A percentile compares a stretch with the other conserved stretches of the same genome.
phyloP scores from a whole-genome alignment of 2,888 invertebrate genomes.

The Sarcophaga subvicina region DNA sequence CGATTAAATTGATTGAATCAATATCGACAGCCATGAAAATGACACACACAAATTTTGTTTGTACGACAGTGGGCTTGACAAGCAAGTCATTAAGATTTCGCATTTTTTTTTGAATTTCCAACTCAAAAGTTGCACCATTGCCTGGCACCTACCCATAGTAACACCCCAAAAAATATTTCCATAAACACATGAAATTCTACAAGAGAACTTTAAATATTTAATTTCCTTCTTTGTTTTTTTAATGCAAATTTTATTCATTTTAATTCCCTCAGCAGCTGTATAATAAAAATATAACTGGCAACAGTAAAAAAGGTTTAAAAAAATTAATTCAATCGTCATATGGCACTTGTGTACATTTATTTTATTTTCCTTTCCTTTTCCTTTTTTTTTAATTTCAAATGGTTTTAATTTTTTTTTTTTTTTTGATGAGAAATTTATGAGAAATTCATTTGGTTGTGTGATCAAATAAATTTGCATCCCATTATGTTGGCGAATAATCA shows the following conservation, averaged over 20 bases:
- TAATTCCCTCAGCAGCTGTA: background rate
- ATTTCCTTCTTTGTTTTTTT: background rate
- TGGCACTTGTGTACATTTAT: background rate
- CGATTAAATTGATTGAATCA: background rate
- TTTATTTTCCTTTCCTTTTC: no score
- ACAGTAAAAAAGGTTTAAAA: constrained; percentile 2
- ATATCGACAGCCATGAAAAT: no score
- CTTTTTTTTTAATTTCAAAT: no score
- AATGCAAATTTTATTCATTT: constrained; percentile 38
- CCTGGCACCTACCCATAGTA: no score
- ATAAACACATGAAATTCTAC: no score
- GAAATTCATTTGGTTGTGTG: background rate
- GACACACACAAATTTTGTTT: no score
- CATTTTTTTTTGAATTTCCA: no score
- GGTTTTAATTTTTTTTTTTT: background rate
- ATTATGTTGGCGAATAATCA: background rate
- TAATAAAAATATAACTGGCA: background rate
- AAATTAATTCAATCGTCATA: background rate
- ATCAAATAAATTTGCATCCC: background rate
- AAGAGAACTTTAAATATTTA: background rate
- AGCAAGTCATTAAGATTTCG: no score
- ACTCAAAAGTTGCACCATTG: no score
- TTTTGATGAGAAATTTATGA: background rate
- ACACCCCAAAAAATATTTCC: background rate
- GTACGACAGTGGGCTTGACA: no score